A percentile compares a stretch with the other conserved stretches of the same genome.
Conservation (phyloP, 2,113 vertebrate genomes). For the Eurystomus gularis region DNA sequence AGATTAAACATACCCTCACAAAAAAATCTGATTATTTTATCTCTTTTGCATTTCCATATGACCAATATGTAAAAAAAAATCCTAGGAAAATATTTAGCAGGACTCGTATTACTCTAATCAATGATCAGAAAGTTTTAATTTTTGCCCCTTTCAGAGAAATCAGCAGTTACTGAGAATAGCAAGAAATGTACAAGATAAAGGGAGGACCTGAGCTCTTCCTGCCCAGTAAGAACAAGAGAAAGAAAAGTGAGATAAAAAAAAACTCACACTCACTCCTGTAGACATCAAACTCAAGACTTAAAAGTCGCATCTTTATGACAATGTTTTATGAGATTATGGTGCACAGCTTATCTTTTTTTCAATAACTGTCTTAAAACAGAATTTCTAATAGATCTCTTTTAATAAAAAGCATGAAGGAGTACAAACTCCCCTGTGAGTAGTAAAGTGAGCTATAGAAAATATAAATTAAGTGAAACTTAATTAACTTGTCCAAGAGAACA, state of each 20-base stretch:
- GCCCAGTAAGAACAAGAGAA: background rate
- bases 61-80: background rate
- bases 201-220: background rate
- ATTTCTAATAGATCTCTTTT: background rate
- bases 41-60: background rate
- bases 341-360: background rate
- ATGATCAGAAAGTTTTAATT: background rate
- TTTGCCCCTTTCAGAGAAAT: background rate
- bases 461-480: background rate
- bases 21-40: background rate
- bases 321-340: background rate
- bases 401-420: background rate
- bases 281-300: background rate
- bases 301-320: background rate
- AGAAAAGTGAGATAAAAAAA: background rate
- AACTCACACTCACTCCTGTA: background rate
- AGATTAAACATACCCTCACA: background rate
- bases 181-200: background rate
- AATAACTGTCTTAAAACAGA: background rate
- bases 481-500: background rate
- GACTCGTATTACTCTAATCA: background rate
- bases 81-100: background rate
- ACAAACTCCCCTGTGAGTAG: background rate
- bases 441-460: background rate
- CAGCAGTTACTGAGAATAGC: background rate